phyloP scores from a whole-genome alignment of 2,888 invertebrate species.

The Dryocosmus kuriphilus region DNA sequence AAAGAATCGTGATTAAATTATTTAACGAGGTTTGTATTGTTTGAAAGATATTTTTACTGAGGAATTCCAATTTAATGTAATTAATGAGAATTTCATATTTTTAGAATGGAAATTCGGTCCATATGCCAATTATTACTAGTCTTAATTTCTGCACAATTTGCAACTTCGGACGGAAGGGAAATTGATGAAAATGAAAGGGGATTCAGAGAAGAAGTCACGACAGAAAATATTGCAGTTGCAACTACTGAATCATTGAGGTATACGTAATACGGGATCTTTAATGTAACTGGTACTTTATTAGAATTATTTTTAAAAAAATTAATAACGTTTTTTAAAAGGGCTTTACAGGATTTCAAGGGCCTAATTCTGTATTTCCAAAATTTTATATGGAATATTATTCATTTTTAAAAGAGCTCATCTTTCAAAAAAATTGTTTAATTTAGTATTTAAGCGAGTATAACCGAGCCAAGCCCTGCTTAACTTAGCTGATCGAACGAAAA shows the following conservation, averaged over 20 bases:
- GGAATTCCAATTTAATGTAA: neutral
- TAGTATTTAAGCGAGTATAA: too few relatives aligned
- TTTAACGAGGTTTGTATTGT: neutral
- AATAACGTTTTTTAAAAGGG: neutral
- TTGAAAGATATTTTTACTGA: neutral
- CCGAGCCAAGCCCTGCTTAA: too few relatives aligned
- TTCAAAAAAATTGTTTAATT: too few relatives aligned
- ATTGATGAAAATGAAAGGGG: constrained; percentile 47
- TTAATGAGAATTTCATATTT: constrained; percentile 33
- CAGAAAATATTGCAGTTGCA: constrained; percentile 57
- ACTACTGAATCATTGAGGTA: constrained; percentile 68
- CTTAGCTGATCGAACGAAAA: too few relatives aligned
- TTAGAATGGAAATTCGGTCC: constrained; percentile 60
- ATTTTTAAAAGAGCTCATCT: too few relatives aligned
- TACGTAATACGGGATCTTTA: constrained; percentile 49
- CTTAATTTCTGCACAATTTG: constrained; percentile 55
- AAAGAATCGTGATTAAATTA: neutral
- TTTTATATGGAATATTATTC: too few relatives aligned
- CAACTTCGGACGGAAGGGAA: constrained; percentile 48
- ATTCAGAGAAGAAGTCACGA: constrained; percentile 48
- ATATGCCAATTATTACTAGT: constrained; percentile 59
- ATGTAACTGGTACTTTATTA: too few relatives aligned
- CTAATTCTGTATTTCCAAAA: too few relatives aligned
- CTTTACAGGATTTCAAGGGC: too few relatives aligned
- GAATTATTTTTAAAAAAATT: too few relatives aligned